Evolutionary conservation across 2,797 vertebrate species (phyloP).

Genomic region (Glossophaga mutica): DNA sequence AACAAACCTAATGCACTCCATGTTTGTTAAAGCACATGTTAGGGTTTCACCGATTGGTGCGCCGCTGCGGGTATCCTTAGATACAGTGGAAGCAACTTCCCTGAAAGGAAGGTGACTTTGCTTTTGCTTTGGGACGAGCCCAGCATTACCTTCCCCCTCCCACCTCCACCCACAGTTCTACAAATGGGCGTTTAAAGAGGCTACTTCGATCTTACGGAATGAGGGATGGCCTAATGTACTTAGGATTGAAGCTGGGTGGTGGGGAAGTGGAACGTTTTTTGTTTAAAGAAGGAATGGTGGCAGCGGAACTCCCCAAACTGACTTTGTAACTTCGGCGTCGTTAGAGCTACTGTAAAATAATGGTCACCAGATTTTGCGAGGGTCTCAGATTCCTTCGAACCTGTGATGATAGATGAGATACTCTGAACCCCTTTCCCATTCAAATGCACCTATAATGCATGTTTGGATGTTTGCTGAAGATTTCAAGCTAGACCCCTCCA

Average conservation of each 20-base stretch:
- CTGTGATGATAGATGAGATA: background rate
- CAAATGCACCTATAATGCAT: no score
- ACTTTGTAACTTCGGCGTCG: rapidly evolving
- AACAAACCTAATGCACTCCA: rapidly evolving
- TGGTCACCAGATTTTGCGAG: background rate
- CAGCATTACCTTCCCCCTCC: background rate
- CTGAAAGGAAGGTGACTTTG: background rate
- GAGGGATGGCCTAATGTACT: background rate
- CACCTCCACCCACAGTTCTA: no score
- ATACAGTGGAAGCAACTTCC: background rate
- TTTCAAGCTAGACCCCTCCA: background rate
- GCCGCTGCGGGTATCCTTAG: background rate
- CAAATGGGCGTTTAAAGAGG: background rate
- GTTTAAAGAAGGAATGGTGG: background rate
- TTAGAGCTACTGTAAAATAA: background rate
- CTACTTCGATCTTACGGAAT: rapidly evolving
- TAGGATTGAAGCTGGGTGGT: background rate
- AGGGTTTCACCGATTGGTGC: background rate
- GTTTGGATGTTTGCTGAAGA: background rate
- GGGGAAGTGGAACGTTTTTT: background rate
- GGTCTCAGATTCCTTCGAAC: background rate
- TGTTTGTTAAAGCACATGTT: rapidly evolving
- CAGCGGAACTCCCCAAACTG: background rate
- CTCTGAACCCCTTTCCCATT: no score
- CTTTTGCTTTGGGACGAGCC: background rate